A percentile compares a stretch with the other conserved stretches of the same genome.
Evolutionary conservation across 2,113 vertebrate genomes (phyloP).

Genomic region (Picathartes gymnocephalus): DNA sequence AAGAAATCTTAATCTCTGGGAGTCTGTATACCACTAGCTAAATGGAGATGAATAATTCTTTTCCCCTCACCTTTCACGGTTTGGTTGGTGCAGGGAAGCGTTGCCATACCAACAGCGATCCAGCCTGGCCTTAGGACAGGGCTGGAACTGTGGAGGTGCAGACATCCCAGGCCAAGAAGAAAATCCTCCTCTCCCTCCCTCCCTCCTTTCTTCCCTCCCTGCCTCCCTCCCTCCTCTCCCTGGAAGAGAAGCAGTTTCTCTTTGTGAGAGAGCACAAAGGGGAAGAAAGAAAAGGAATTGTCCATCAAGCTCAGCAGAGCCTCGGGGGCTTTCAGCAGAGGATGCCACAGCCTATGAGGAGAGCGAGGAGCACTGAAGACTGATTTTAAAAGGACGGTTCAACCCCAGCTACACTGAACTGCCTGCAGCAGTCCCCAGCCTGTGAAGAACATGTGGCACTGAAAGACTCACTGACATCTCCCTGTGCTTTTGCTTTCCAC

Average conservation of each 20-base stretch:
- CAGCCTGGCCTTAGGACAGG: background rate
- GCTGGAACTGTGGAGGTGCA: constrained; percentile 17
- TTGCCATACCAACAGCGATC: constrained; percentile 53
- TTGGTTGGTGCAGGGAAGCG: constrained; percentile 30
- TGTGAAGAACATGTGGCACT: constrained; percentile 3
- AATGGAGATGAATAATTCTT: constrained; percentile 44
- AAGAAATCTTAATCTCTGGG: background rate
- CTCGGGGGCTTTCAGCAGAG: constrained; percentile 51
- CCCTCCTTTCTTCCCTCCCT: background rate
- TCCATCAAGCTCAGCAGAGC: constrained; percentile 58
- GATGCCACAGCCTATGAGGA: constrained; percentile 31
- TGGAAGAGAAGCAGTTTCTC: constrained; percentile 48
- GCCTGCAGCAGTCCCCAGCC: background rate
- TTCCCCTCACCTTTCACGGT: constrained; percentile 30
- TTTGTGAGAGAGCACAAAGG: constrained; percentile 56
- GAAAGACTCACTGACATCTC: background rate
- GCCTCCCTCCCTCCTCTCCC: background rate
- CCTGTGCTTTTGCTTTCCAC: background rate
- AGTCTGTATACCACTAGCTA: background rate
- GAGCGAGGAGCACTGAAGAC: background rate
- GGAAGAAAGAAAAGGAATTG: constrained; percentile 60
- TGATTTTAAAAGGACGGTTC: constrained; percentile 37
- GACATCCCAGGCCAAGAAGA: constrained; percentile 2
- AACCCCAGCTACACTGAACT: background rate
- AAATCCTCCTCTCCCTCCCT: background rate